phyloP scores from a whole-genome alignment of 2,888 invertebrate species.

The Mystacides longicornis region DNA sequence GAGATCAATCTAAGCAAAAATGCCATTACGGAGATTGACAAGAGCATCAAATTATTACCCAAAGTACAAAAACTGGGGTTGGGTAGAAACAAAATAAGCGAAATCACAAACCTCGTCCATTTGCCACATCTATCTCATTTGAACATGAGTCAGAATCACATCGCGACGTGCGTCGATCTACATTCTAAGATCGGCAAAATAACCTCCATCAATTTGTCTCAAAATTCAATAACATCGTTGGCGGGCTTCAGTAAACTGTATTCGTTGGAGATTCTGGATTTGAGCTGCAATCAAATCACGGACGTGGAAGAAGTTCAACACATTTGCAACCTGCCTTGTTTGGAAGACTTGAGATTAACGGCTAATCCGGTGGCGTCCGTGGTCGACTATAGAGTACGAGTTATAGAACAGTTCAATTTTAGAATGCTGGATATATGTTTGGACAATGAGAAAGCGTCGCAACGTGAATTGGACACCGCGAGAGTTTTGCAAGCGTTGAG shows the following conservation, averaged over 20 bases:
- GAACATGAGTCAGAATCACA: constrained; percentile 73
- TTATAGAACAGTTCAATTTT: constrained; percentile 78
- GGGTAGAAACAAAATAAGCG: constrained; percentile 69
- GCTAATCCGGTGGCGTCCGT: constrained; percentile 84
- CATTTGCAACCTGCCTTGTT: constrained; percentile 73
- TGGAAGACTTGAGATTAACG: constrained; percentile 79
- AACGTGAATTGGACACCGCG: constrained; percentile 86
- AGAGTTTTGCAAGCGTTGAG: constrained; percentile 83
- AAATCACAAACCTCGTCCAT: constrained; percentile 68
- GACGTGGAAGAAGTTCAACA: constrained; percentile 75
- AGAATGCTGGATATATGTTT: constrained; percentile 77
- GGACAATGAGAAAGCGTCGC: constrained; percentile 81
- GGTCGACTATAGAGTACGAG: constrained; percentile 85
- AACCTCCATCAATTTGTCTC: constrained; percentile 74
- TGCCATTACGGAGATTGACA: constrained; percentile 68
- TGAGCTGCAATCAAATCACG: constrained; percentile 77
- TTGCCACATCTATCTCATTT: constrained; percentile 70
- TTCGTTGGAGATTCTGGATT: constrained; percentile 76
- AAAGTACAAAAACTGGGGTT: constrained; percentile 63
- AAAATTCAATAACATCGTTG: constrained; percentile 70
- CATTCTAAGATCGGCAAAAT: constrained; percentile 85
- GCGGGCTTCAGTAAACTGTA: constrained; percentile 74
- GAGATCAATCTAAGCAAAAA: constrained; percentile 73
- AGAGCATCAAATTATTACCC: constrained; percentile 69
- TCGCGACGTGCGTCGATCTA: constrained; percentile 64